A percentile compares a stretch with the other conserved stretches of the same genome.
phyloP scores from a whole-genome alignment of 1,140 invertebrate genomes.

The Caenorhabditis latens region DNA sequence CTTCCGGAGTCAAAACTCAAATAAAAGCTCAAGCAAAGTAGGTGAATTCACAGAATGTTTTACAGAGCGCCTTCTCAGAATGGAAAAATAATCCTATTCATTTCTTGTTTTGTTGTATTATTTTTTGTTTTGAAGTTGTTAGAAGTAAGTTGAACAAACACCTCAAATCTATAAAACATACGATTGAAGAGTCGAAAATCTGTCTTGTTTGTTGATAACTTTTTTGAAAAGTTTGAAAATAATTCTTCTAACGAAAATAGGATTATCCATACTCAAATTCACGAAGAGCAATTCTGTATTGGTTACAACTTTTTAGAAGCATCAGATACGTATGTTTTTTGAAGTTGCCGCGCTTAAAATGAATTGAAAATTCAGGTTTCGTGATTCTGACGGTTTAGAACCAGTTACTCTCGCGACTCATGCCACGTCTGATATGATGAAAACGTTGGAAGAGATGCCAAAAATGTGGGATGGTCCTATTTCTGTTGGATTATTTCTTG shows the following conservation, averaged over 20 bases:
- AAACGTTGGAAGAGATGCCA: neutral
- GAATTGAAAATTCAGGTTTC: neutral
- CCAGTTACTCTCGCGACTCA: neutral
- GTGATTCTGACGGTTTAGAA: neutral
- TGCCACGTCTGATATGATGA: neutral
- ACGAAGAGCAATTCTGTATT: neutral
- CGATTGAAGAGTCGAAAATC: no score
- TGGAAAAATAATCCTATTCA: no score
- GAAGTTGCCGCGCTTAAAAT: neutral
- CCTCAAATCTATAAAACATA: no score
- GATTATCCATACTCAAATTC: neutral
- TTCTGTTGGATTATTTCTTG: neutral
- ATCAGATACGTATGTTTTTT: neutral
- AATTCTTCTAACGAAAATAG: neutral
- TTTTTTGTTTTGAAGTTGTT: no score
- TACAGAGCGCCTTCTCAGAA: no score
- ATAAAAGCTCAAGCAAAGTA: no score
- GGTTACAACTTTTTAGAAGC: neutral
- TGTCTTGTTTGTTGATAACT: no score
- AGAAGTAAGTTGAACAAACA: no score
- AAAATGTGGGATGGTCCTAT: neutral
- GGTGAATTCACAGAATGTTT: no score
- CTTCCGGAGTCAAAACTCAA: no score
- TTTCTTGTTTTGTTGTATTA: no score
- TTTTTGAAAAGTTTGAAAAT: no score